Percentiles rank a stretch among this genome's conserved stretches.
These are phyloP conservation scores for Carcina quercana DNA, from an alignment of 2,888 invertebrate genomes.

Conservation along the genomic window DNA sequence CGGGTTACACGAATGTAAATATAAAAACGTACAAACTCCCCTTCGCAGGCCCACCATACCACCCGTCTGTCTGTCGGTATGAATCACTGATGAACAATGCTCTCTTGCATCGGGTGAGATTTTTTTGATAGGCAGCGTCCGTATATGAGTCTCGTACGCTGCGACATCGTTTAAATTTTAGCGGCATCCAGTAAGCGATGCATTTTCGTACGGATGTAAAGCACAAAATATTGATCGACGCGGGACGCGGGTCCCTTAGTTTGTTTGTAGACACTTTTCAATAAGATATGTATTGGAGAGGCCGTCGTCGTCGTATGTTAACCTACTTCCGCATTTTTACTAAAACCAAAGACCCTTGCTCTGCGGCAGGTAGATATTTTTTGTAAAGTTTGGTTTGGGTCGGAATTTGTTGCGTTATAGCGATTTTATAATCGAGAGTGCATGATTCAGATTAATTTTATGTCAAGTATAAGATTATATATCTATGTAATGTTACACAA, in stretches of 20 bases:
- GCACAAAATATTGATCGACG: conserved; percentile 68
- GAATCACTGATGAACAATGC: conserved; percentile 62
- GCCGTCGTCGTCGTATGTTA: conserved; percentile 21
- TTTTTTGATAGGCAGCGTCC: conserved; percentile 34
- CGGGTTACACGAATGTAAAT: conserved; percentile 68
- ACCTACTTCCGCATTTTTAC: conserved; percentile 34
- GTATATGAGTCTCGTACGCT: too few species aligned
- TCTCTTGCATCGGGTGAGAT: conserved; percentile 34
- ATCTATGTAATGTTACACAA: too few species aligned
- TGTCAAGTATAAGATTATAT: too few species aligned
- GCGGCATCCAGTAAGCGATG: conserved; percentile 40
- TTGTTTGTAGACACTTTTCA: conserved; percentile 48
- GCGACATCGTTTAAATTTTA: conserved; percentile 43
- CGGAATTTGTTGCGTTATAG: too few species aligned
- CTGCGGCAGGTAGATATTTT: conserved; percentile 61
- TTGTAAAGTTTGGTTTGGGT: conserved; percentile 38
- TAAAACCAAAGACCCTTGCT: conserved; percentile 44
- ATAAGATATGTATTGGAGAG: conserved; percentile 31
- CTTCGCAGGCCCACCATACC: conserved; percentile 63
- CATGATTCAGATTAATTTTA: too few species aligned
- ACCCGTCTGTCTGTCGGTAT: too few species aligned
- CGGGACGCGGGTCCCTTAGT: conserved; percentile 38
- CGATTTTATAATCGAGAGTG: too few species aligned
- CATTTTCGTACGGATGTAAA: conserved; percentile 51
- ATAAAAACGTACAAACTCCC: conserved; percentile 73